Base-by-base conservation (phyloP, 2,113 vertebrate species). In the Poecilia latipinna region DNA sequence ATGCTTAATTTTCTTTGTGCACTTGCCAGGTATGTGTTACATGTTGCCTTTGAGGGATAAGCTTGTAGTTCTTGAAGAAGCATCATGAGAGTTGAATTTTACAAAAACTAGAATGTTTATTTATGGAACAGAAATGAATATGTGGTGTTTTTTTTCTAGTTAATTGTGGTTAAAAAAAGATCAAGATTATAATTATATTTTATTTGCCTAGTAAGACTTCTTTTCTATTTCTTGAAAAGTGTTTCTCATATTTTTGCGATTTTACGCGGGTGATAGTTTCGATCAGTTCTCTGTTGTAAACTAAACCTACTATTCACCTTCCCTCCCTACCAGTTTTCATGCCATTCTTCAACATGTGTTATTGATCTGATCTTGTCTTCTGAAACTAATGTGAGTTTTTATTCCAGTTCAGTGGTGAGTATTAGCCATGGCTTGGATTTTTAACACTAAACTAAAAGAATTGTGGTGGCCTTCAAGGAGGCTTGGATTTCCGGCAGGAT, bases 391-490 rank as follows among this genome's bases (percentile, higher is more conserved):
- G 37, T 60, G 44, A 51, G 29, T 65, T 78, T 70, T 35, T 31
- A 12, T 69, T 24, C 66, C 44, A 22, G 77, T 77, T 74, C 37
- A 69, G 72, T 79, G 32, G 60, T 74, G 63, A 75, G 60, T 51
- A 54, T 80, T 72, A 83, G 44, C 35, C 48, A 61, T 78, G 39
- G 35, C 61, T 72, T 2, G 29, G 71, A 77, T 42, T 68, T 80
- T 26, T 35, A 19, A 62, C 33, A 68, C 32, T 62, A 72, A 70
- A 75, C 64, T 24, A 70, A 61, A 83, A 78, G 51, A 72, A 83
- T 80, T n/a, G 29, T n/a, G 31, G 6, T 83, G 73, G 78, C 65
- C 84, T 84, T 84, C 66, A 83, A 65, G 75, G 13, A 71, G 79
- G 79, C 62, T 72, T 31, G 8, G 70, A 77, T 63, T 63, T 54